A percentile compares a stretch with the other conserved stretches of the same genome.
These are phyloP conservation scores for Drosophila rhopaloa DNA, from an alignment of 1,140 invertebrate species.

Conservation along the genomic window DNA sequence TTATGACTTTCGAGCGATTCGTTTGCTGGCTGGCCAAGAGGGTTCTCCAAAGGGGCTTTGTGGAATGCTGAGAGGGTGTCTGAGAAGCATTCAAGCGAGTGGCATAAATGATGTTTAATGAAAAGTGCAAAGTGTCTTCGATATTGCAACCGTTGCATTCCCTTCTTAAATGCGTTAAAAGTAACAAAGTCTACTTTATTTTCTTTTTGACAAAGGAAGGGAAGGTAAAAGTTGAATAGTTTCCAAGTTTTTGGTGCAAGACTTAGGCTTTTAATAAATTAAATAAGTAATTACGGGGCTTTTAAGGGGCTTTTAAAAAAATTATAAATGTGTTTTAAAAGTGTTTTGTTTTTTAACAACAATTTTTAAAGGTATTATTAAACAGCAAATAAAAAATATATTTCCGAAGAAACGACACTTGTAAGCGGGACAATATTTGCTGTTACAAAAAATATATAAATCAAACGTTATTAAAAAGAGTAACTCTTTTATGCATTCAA, in stretches of 20 bases:
- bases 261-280: too few species aligned
- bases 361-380: too few species aligned
- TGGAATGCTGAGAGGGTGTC: slow-evolving; percentile 33
- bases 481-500: not conserved
- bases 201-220: not conserved
- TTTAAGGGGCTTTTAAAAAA: too few species aligned
- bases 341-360: too few species aligned
- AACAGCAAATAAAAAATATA: too few species aligned
- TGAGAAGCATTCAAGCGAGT: slow-evolving; percentile 54
- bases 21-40: slow-evolving; percentile 19
- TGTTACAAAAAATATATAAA: not conserved
- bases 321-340: too few species aligned
- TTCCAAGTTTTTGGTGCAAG: too few species aligned
- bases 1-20: slow-evolving; percentile 57
- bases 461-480: not conserved
- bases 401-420: too few species aligned
- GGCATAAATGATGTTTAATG: slow-evolving; percentile 66
- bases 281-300: too few species aligned
- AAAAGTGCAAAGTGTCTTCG: slow-evolving; percentile 59
- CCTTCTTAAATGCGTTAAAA: not conserved
- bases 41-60: slow-evolving; percentile 11
- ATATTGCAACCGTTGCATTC: slow-evolving; percentile 12
- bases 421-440: too few species aligned
- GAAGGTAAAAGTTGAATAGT: too few species aligned
- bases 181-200: not conserved